Conservation (phyloP, 2,797 vertebrate species). For the Erpetoichthys calabaricus region DNA sequence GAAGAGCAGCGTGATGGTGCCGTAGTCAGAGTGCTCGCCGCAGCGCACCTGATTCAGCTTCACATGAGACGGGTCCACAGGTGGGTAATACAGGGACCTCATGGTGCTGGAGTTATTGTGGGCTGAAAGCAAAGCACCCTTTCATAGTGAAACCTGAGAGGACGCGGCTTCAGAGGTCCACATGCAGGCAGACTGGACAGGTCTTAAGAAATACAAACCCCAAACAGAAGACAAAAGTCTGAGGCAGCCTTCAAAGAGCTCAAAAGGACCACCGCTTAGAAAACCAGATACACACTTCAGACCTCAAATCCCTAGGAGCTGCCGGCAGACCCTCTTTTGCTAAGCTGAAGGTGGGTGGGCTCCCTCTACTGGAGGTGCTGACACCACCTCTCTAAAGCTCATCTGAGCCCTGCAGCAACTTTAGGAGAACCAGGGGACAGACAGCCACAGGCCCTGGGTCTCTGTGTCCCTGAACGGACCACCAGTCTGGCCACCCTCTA, state of each 20-base stretch:
- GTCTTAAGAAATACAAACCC: not conserved
- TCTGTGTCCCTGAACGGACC: not conserved
- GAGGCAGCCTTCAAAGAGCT: no score
- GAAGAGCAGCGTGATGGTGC: constrained; percentile 52
- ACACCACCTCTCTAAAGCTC: no score
- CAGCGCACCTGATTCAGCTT: constrained; percentile 48
- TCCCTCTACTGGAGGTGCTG: no score
- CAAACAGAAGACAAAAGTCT: not conserved
- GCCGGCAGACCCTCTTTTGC: no score
- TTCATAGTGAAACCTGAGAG: not conserved
- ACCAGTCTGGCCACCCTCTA: not conserved
- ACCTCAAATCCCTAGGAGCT: no score
- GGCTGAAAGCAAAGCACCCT: constrained; percentile 21
- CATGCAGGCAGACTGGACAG: not conserved
- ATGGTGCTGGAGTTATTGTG: constrained; percentile 33
- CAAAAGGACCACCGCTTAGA: no score
- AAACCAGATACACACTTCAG: no score
- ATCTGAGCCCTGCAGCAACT: no score
- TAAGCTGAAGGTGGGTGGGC: no score
- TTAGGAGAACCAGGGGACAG: no score
- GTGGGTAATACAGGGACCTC: constrained; percentile 46
- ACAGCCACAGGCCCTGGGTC: no score
- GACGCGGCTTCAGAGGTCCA: not conserved
- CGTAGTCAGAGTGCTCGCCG: constrained; percentile 57
- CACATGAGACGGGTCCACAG: constrained; percentile 20